Evolutionary conservation across 2,888 invertebrate species (phyloP).

Genomic region (Tetranychus piercei): DNA sequence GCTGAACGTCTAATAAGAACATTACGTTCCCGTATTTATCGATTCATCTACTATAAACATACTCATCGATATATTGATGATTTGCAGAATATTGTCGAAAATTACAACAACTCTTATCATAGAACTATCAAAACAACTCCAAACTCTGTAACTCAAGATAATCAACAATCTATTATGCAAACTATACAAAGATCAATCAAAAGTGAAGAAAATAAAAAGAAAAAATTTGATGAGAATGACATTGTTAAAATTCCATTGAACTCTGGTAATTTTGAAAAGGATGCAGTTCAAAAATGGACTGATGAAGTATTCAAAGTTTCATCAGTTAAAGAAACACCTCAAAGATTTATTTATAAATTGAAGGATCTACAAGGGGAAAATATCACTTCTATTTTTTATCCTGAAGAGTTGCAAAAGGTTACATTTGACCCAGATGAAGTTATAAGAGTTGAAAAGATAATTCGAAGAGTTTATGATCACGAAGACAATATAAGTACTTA

Average conservation of each 20-base stretch:
- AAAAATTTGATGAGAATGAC: not conserved
- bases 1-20: constrained; percentile 29
- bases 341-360: constrained; percentile 1
- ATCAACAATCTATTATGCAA: not conserved
- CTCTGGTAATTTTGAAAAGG: no score
- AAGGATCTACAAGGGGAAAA: not conserved
- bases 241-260: not conserved
- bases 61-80: constrained; percentile 17
- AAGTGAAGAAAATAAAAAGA: no score
- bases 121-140: not conserved
- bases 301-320: constrained; percentile 3
- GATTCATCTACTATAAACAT: constrained; percentile 26
- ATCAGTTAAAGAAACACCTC: no score
- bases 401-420: not conserved
- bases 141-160: not conserved
- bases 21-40: constrained; percentile 28
- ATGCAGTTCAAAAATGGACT: not conserved
- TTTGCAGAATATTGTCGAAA: not conserved
- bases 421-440: not conserved
- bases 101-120: not conserved
- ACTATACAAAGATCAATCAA: no score
- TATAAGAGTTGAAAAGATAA: no score
- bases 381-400: not conserved
- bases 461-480: no score
- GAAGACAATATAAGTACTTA: not conserved